Conservation (phyloP, 2,113 vertebrate genomes). For the Pseudorasbora parva region DNA sequence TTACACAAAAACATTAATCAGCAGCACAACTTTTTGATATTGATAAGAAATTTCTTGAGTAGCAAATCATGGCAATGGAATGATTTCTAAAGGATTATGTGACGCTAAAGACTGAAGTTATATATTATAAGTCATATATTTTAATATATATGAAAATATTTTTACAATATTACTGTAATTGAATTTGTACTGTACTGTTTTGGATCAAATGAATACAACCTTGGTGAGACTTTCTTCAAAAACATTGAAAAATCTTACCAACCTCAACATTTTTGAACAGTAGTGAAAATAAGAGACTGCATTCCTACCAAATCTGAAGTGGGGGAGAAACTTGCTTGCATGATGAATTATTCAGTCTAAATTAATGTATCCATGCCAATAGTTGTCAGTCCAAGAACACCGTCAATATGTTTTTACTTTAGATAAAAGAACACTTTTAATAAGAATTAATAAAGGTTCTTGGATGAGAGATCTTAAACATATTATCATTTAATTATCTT, state of each 20-base stretch:
- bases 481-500: conserved; percentile 6
- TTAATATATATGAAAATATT: not conserved
- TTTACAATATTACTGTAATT: not conserved
- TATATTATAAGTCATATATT: too few species aligned
- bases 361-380: not conserved
- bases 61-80: not conserved
- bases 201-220: not conserved
- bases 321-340: not conserved
- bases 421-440: not conserved
- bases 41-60: not conserved
- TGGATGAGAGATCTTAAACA: not conserved
- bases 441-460: not conserved
- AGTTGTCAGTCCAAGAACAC: not conserved
- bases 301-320: not conserved
- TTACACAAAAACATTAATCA: not conserved
- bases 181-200: not conserved
- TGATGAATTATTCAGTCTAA: not conserved
- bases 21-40: not conserved
- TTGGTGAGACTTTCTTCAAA: not conserved
- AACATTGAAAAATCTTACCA: not conserved
- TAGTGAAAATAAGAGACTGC: not conserved
- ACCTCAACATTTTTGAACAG: not conserved
- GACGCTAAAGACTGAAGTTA: not conserved
- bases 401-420: too few species aligned
- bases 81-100: not conserved